Evolutionary conservation across 1,140 invertebrate genomes (phyloP).

Genomic region (Fragariocoptes setiger): DNA sequence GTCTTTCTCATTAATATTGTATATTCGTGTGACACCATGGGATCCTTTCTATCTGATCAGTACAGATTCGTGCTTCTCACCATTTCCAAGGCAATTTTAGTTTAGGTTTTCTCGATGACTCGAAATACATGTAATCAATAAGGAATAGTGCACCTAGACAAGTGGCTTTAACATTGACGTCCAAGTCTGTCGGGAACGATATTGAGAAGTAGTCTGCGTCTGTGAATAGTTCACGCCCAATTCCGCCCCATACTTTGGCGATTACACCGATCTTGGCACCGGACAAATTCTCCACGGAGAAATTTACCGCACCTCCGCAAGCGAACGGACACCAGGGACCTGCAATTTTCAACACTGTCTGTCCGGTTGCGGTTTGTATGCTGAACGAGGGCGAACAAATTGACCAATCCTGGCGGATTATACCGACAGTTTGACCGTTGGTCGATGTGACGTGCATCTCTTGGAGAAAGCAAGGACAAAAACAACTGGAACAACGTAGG

Average conservation of each 20-base stretch:
- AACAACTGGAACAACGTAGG: conserved; percentile 38
- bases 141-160: conserved; percentile 30
- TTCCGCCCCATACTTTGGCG: conserved; percentile 36
- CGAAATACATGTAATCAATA: conserved; percentile 13
- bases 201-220: conserved; percentile 43
- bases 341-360: conserved; percentile 31
- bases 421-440: conserved; percentile 31
- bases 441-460: conserved; percentile 30
- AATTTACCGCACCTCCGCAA: conserved; percentile 43
- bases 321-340: conserved; percentile 47
- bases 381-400: conserved; percentile 35
- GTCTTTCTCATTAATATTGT: too few species aligned
- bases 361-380: conserved; percentile 3
- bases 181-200: conserved; percentile 39
- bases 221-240: conserved; percentile 32
- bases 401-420: conserved; percentile 51
- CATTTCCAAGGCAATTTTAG: too few species aligned
- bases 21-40: too few species aligned
- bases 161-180: conserved; percentile 44
- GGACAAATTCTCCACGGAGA: conserved; percentile 19
- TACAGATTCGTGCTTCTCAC: too few species aligned
- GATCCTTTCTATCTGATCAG: too few species aligned
- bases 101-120: too few species aligned
- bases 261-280: conserved; percentile 29
- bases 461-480: conserved; percentile 52